These are phyloP conservation scores for Artemisiospiza belli DNA, from an alignment of 2,113 vertebrate species.

Conservation along the genomic window DNA sequence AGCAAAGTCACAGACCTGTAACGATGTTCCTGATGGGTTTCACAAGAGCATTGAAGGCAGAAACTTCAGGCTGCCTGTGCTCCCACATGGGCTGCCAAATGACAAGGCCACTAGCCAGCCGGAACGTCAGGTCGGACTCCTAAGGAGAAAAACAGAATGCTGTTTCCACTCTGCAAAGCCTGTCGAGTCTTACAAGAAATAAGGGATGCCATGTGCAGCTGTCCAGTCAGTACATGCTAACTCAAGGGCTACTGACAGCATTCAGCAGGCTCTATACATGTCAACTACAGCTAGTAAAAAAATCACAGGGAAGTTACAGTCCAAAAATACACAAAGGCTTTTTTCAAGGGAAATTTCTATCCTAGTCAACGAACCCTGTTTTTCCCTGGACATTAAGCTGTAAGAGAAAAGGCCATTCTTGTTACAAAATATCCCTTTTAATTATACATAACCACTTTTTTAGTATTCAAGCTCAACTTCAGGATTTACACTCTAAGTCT, in stretches of 20 bases:
- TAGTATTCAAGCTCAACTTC: neutral
- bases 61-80: slow-evolving; percentile 93
- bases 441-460: neutral
- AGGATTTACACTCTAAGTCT: neutral
- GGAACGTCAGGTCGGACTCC: slow-evolving; percentile 98
- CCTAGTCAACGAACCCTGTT: neutral
- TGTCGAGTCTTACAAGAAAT: neutral
- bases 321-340: neutral
- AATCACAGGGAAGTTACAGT: neutral
- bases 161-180: neutral
- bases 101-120: slow-evolving; percentile 92
- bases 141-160: slow-evolving; percentile 28
- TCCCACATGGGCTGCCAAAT: slow-evolving; percentile 99
- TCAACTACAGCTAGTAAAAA: neutral
- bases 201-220: neutral
- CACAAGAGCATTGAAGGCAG: slow-evolving; percentile 91
- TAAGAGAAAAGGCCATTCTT: neutral
- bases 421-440: neutral
- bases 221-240: neutral
- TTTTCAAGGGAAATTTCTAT: neutral
- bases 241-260: neutral
- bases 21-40: slow-evolving; percentile 93
- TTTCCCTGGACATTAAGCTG: neutral
- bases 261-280: neutral
- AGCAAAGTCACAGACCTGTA: slow-evolving; percentile 82